Base-by-base conservation (phyloP, 2,888 invertebrate genomes). In the Phalera bucephala region DNA sequence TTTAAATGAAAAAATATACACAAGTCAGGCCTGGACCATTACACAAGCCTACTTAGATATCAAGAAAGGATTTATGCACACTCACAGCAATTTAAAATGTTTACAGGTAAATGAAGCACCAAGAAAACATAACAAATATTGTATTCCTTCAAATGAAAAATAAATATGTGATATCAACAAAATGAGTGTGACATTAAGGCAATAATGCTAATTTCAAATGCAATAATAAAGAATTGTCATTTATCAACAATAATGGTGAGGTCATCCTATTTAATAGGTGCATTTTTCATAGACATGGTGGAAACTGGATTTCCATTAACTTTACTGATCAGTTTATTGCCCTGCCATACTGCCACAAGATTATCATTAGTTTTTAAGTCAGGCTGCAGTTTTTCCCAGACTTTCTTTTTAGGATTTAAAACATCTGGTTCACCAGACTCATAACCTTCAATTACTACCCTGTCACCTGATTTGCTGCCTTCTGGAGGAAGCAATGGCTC, bases 341-440 rank as follows among this genome's bases (percentile, higher is more conserved):
- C 95, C 80, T 95, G 95, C 98, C 98, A 98, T 33, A 95, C 94
- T 30, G 96, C 97, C 47, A 93, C 75, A 43, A 95, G 92, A 30
- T 91, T 91, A 1, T 90, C 82, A 80, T 93, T 94, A 1, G 94
- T 94, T 72, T 94, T 93, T 13, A 96, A 89, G 76, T 96, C 95
- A 12, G 90, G 91, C 79, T 97, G 96, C 23, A 98, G 78, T 78
- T 96, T 97, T 62, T 98, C 98, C 98, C 98, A 98, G n/a, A 97
- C 91, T 90, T 98, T 98, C 85, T 98, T 98, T 81, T 98, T 98
- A 0, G 98, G 98, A 80, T 98, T 98, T 1, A 98, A 85, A 45
- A 96, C 93, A 81, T 97, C 97, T 1, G 97, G 94, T 32, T 90
- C 90, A 11, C 95, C 95, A 36, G 77, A 79, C 78, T 95, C 94